Base-by-base conservation (phyloP, 2,113 vertebrate species). In the Puffinus mauretanicus region DNA sequence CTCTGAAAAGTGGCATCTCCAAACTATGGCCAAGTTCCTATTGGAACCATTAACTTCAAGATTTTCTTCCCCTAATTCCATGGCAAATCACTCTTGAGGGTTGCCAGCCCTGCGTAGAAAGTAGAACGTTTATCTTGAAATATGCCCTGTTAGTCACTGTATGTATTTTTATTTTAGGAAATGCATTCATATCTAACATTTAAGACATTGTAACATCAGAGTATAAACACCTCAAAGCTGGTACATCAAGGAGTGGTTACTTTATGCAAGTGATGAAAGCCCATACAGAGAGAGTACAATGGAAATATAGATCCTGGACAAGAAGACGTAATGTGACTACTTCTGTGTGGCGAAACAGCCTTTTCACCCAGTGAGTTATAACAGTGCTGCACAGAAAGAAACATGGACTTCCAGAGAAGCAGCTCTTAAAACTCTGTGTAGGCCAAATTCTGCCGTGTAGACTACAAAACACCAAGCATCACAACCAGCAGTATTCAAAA, bases 21-120 rank as follows among this genome's bases (percentile, higher is more conserved):
- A 46, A 75, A 67, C 30, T 40, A 15, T 8, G 25, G 47, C 13
- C 0, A 0, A 11, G 9, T 10, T 92, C 16, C 15, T 64, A 34
- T 10, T 70, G 34, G 14, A 64, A 67, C 6, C 14, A 73, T 79
- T 69, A 79, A 15, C 40, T 40, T 67, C 15, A 71, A 82, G 42
- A 3, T 83, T 81, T 93, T 81, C 20, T 89, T 84, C 40, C 51
- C 29, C 32, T 58, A 36, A 36, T 15, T 75, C 30, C 11, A 46
- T 8, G 5, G 18, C 20, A 86, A 79, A 44, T 17, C 6, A 42
- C 34, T 81, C 38, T 24, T 24, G 5, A 91, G 11, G 7, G 34
- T 25, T 46, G 49, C 13, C 51, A 70, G 32, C 16, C n/a, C 11
- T 58, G 22, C 0, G 0, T 14, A 77, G 30, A 77, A 40, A 38